Conservation (phyloP, 2,888 invertebrate species). For the Dysmachus trigonus region DNA sequence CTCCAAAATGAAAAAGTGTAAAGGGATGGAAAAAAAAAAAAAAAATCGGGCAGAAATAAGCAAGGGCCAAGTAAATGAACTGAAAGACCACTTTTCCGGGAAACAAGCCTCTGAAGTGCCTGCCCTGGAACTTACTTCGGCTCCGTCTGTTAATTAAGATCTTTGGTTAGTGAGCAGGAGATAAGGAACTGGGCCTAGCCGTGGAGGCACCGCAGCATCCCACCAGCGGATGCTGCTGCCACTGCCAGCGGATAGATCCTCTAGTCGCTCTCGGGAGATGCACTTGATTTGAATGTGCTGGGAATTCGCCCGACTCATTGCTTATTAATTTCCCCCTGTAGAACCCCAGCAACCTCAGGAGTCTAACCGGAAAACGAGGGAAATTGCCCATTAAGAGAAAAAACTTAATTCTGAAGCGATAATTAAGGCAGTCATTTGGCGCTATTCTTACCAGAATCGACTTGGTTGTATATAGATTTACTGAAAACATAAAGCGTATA, state of each 20-base stretch:
- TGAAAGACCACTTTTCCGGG: not conserved
- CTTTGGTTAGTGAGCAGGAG: not conserved
- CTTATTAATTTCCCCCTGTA: not conserved
- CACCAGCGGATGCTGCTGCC: not conserved
- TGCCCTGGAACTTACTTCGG: not conserved
- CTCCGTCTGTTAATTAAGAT: not conserved
- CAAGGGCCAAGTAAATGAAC: not conserved
- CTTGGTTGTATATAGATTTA: not conserved
- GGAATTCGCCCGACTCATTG: not conserved
- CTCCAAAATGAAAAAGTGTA: not conserved
- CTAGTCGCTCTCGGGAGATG: not conserved
- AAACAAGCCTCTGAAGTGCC: not conserved
- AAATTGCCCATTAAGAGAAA: not conserved
- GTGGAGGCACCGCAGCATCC: not conserved
- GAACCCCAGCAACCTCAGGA: not conserved
- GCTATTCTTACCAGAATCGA: not conserved
- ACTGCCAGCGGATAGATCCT: not conserved
- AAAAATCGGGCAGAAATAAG: not conserved
- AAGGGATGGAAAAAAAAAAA: not conserved
- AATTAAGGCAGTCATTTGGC: not conserved
- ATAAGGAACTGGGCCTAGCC: not conserved
- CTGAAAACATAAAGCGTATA: not conserved
- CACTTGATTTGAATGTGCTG: not conserved
- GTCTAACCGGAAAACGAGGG: not conserved
- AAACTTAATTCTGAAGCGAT: not conserved